phyloP scores from a whole-genome alignment of 2,113 vertebrate species.

The Muscicapa adusta region DNA sequence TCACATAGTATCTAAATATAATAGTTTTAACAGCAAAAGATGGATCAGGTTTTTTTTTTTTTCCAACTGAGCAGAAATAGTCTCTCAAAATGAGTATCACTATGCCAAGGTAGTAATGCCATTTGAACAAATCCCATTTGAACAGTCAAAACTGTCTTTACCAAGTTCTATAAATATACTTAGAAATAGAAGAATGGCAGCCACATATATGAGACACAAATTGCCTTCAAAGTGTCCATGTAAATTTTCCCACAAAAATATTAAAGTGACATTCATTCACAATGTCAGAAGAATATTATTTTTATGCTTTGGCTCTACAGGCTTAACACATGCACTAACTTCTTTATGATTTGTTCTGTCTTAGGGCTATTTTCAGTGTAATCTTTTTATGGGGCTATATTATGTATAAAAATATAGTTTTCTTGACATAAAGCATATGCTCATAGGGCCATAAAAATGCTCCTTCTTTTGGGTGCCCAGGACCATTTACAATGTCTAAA shows the following conservation, averaged over 20 bases:
- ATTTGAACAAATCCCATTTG: neutral
- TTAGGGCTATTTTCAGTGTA: conserved; percentile 29
- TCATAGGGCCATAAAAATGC: conserved; percentile 12
- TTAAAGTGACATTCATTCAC: conserved; percentile 54
- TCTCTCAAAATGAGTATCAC: neutral
- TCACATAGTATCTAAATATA: neutral
- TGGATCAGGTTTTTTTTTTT: neutral
- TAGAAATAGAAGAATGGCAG: neutral
- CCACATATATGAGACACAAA: neutral
- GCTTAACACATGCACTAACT: conserved; percentile 57
- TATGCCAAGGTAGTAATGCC: neutral
- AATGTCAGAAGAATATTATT: conserved; percentile 59
- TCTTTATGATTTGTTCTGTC: conserved; percentile 58
- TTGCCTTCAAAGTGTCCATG: conserved; percentile 43
- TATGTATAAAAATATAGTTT: conserved; percentile 48
- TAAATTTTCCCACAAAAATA: conserved; percentile 51
- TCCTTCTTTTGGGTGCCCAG: conserved; percentile 6
- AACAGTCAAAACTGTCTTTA: neutral
- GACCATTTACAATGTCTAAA: neutral
- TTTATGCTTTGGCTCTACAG: conserved; percentile 32
- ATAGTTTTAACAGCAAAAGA: neutral
- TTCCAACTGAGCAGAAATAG: neutral
- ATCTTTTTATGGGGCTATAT: conserved; percentile 41
- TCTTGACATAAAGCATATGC: conserved; percentile 24
- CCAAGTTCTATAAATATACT: neutral